A percentile compares a stretch with the other conserved stretches of the same genome.
Evolutionary conservation across 2,113 vertebrate species (phyloP).

Genomic region (Osmerus eperlanus): DNA sequence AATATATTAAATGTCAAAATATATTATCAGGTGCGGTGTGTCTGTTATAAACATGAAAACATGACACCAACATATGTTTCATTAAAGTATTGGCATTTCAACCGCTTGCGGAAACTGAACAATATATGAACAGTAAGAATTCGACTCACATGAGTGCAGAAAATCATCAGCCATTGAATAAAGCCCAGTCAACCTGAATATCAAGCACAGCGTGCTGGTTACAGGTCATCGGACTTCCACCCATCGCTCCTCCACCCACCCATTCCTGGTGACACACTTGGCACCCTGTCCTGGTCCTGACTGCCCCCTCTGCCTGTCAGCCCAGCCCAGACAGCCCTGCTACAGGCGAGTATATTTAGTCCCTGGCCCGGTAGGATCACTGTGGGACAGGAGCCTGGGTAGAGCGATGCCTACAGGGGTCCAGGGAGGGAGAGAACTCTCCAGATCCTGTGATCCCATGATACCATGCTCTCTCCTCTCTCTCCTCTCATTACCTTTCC

Average conservation of each 20-base stretch:
- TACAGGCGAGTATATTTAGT: slow-evolving; percentile 41
- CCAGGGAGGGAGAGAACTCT: slow-evolving; percentile 23
- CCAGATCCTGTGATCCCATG: slow-evolving; percentile 28
- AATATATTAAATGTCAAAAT: too few species aligned
- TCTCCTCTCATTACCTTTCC: slow-evolving; percentile 20
- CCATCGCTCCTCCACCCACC: slow-evolving; percentile 9
- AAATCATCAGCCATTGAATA: too few species aligned
- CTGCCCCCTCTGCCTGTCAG: slow-evolving; percentile 16
- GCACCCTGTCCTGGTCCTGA: slow-evolving; percentile 14
- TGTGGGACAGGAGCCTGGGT: slow-evolving; percentile 33
- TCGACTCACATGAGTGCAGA: too few species aligned
- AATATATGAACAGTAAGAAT: too few species aligned
- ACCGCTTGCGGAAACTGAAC: too few species aligned
- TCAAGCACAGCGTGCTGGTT: too few species aligned
- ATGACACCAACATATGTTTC: too few species aligned
- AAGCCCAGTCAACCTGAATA: too few species aligned
- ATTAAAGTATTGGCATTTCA: too few species aligned
- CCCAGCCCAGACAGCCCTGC: slow-evolving; percentile 13
- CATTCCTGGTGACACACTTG: slow-evolving; percentile 52
- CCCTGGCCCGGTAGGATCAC: slow-evolving; percentile 32
- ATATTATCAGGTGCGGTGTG: too few species aligned
- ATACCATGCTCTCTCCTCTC: slow-evolving; percentile 14
- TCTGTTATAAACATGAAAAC: too few species aligned
- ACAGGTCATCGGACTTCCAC: neutral
- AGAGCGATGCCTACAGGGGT: neutral